phyloP scores from a whole-genome alignment of 2,888 invertebrate genomes.

The Drosophila gaucha region DNA sequence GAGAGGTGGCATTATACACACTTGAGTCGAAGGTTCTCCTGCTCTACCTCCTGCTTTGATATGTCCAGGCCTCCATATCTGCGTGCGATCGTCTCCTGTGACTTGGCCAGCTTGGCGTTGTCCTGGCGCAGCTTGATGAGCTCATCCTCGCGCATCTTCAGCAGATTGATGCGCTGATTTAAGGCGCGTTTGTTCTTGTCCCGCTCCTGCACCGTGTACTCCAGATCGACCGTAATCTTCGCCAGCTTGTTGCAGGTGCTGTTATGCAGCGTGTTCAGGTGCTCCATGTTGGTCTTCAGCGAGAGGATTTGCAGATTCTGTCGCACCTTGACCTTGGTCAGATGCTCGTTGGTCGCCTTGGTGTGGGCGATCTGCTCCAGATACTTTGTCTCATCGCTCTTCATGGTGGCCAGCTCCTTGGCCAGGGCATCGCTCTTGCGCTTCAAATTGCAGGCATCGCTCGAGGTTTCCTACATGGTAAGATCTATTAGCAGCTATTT shows the following conservation, averaged over 20 bases:
- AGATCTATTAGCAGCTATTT: no score
- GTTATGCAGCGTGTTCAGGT: constrained; percentile 81
- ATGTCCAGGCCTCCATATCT: constrained; percentile 80
- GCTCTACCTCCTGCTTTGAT: constrained; percentile 74
- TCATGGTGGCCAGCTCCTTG: constrained; percentile 76
- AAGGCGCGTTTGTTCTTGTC: constrained; percentile 81
- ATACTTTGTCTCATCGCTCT: constrained; percentile 76
- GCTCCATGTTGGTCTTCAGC: constrained; percentile 82
- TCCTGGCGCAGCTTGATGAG: constrained; percentile 82
- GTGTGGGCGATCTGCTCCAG: constrained; percentile 77
- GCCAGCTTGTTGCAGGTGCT: constrained; percentile 82
- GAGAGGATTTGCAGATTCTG: constrained; percentile 84
- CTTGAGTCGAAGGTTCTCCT: constrained; percentile 81
- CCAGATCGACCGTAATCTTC: constrained; percentile 82
- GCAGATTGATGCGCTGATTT: constrained; percentile 78
- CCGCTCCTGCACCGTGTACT: constrained; percentile 81
- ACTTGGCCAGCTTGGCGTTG: constrained; percentile 79
- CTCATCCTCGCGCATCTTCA: constrained; percentile 84
- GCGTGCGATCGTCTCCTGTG: constrained; percentile 80
- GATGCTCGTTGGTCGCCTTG: constrained; percentile 74
- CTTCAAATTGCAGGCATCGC: constrained; percentile 82
- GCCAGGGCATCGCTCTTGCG: constrained; percentile 79
- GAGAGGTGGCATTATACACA: constrained; percentile 38
- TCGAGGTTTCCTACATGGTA: constrained; percentile 81
- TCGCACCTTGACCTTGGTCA: constrained; percentile 82